Evolutionary conservation across 2,797 vertebrate species (phyloP).

Genomic region (Sciurus vulgaris): DNA sequence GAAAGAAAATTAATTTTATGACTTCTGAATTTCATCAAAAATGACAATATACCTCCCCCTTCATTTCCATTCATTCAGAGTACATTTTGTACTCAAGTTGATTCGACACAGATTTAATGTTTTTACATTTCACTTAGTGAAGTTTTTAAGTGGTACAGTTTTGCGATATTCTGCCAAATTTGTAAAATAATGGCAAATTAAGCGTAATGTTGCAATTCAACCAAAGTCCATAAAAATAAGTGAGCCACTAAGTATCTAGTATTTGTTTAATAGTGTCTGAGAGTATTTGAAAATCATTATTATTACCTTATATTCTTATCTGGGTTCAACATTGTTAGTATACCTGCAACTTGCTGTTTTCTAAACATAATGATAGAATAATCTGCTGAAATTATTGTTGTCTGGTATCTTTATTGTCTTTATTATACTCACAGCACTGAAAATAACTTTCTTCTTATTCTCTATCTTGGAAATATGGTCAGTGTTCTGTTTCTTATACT

Average conservation of each 20-base stretch:
- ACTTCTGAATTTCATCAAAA: constrained; percentile 37
- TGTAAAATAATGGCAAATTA: constrained; percentile 68
- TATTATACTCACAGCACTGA: not conserved
- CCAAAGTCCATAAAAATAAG: constrained; percentile 51
- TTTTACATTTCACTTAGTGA: constrained; percentile 65
- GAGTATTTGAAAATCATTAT: constrained; percentile 44
- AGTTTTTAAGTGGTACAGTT: constrained; percentile 72
- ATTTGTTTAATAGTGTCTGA: not conserved
- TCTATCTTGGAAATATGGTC: not conserved
- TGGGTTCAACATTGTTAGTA: not conserved
- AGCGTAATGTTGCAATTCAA: constrained; percentile 28
- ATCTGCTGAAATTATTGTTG: not conserved
- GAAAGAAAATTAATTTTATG: constrained; percentile 10
- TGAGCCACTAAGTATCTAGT: not conserved
- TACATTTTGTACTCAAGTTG: constrained; percentile 57
- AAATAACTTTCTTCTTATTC: not conserved
- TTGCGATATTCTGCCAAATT: constrained; percentile 68
- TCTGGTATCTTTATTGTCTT: not conserved
- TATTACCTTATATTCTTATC: constrained; percentile 16
- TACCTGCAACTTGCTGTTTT: not conserved
- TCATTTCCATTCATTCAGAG: constrained; percentile 63
- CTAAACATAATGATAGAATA: not conserved
- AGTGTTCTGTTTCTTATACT: constrained; percentile 5
- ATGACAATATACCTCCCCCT: not conserved
- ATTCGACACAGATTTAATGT: constrained; percentile 61